Evolutionary conservation across 2,888 invertebrate species (phyloP).

Genomic region (Pterostichus niger): DNA sequence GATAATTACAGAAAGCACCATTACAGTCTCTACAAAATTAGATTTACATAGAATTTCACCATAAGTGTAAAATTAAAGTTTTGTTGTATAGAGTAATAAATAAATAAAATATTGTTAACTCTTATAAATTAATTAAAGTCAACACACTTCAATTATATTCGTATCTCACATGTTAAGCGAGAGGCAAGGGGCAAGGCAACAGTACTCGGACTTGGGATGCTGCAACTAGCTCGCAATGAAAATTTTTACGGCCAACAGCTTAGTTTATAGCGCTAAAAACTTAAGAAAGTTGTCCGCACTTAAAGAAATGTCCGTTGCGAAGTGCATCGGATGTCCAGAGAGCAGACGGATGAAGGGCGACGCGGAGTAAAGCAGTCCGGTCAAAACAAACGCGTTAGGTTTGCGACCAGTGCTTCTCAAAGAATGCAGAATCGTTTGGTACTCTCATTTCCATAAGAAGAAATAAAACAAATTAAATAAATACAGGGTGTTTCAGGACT

Average conservation of each 20-base stretch:
- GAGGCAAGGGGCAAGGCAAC: not conserved
- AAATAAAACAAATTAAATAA: no score
- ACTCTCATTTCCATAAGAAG: not conserved
- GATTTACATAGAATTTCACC: no score
- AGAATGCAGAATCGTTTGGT: not conserved
- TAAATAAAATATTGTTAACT: no score
- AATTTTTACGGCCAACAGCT: conserved; percentile 62
- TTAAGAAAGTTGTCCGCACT: conserved; percentile 66
- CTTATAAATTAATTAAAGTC: no score
- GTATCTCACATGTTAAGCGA: not conserved
- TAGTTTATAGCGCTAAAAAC: conserved; percentile 66
- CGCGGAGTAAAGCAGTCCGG: not conserved
- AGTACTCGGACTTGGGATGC: conserved; percentile 1
- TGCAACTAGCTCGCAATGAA: conserved; percentile 61
- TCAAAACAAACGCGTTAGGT: conserved; percentile 53
- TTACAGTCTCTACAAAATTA: no score
- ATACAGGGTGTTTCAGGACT: no score
- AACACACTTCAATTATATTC: conserved; percentile 22
- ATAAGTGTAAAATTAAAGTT: no score
- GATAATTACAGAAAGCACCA: no score
- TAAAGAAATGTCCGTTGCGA: conserved; percentile 65
- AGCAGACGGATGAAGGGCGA: not conserved
- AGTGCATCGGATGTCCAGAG: conserved; percentile 52
- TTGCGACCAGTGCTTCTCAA: not conserved
- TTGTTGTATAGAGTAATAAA: no score